A percentile compares a stretch with the other conserved stretches of the same genome.
phyloP scores from a whole-genome alignment of 1,140 invertebrate genomes.

The Cryptotermes secundus region DNA sequence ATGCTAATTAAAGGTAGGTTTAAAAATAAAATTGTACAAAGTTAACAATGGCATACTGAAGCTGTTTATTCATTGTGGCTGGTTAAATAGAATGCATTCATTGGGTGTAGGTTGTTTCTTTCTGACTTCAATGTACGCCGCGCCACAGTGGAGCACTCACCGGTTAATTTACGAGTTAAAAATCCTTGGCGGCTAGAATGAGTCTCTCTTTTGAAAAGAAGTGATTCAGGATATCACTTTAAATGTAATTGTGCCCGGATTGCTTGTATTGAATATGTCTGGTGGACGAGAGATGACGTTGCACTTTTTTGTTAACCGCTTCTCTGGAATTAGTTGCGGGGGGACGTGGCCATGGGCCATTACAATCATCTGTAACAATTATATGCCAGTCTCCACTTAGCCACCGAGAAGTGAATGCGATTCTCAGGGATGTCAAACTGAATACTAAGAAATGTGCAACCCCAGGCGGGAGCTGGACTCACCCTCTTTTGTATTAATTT shows the following conservation, averaged over 20 bases:
- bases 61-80: not conserved
- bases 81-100: conserved; percentile 8
- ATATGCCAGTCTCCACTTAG: not conserved
- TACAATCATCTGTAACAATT: not conserved
- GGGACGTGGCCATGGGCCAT: not conserved
- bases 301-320: not conserved
- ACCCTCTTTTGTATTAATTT: too few species aligned
- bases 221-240: conserved; percentile 17
- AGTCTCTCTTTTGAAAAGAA: not conserved
- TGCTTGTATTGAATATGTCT: not conserved
- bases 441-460: too few species aligned
- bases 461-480: too few species aligned
- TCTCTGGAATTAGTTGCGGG: conserved; percentile 6
- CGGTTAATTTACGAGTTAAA: not conserved
- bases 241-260: not conserved
- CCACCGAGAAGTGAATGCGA: conserved; percentile 3
- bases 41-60: not conserved
- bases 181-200: conserved; percentile 14
- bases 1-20: not conserved
- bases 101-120: not conserved
- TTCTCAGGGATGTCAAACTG: not conserved
- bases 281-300: not conserved
- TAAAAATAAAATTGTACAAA: not conserved
- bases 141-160: not conserved
- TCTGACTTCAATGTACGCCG: not conserved